Evolutionary conservation across 2,888 invertebrate genomes (phyloP), one percentile per base, ranked within the genome.

Genomic region (Lycophotia porphyrea): DNA sequence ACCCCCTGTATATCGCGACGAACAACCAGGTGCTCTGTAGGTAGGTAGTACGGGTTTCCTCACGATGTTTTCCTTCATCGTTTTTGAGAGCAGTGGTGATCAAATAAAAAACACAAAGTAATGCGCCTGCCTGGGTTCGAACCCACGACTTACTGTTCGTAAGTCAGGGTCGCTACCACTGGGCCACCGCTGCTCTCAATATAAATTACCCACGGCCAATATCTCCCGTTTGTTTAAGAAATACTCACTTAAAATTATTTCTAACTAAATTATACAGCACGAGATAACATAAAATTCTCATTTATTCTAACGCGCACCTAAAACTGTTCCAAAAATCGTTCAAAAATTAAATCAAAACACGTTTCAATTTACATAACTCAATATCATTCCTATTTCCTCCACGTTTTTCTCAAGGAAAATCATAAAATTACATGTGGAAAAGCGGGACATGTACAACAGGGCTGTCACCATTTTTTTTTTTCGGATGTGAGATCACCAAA

Each of bases 321-420:
- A 70, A 70, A n/a, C 55, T n/a, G 36, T 52, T 52, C 49, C 52
- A 39, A 55, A 67, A 55, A 69, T 64, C 36, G 60, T 73, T 78
- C 70, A n/a, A 78, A 82, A 78, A 83, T 72, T 36, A 66, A 83
- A 78, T 58, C 47, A 55, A 69, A 83, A 69, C 65, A 66, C 68
- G 80, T 80, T 83, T 55, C 71, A 67, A 74, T 82, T 82, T 78
- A 61, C 84, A 66, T 82, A 83, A 78, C 42, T 67, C 61, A 60
- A 69, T 70, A 63, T 27, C 71, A 82, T 42, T 24, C 80, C 39
- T 69, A 61, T 78, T 73, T 60, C 66, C 15, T 78, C 58, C 11
- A 31, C 58, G 42, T 24, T 49, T 73, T 73, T 72, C 61, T 64
- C 4, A 52, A 44, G 58, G 34, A 66, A 78, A 67, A 21, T 67